Conservation (phyloP, 2,888 invertebrate species). For the Ormyrus rosae region DNA sequence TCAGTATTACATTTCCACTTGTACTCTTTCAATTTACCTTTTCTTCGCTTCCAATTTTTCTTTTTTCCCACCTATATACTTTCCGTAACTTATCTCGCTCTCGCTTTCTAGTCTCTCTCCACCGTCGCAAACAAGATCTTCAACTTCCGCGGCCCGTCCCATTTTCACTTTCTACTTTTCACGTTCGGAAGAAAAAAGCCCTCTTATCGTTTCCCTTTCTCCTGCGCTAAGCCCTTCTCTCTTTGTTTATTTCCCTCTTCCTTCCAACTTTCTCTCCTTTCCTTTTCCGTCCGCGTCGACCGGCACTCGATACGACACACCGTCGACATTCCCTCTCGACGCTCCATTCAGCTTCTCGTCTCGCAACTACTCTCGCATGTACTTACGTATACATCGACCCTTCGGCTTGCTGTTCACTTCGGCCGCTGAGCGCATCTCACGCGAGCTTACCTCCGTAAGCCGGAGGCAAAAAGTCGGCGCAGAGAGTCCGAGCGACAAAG, state of each 20-base stretch:
- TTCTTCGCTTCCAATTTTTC: no score
- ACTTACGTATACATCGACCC: neutral
- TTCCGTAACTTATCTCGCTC: no score
- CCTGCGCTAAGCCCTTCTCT: neutral
- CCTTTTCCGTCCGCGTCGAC: neutral
- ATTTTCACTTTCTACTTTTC: no score
- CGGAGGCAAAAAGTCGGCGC: neutral
- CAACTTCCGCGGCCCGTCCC: no score
- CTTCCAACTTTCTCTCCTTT: neutral
- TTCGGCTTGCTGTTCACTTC: neutral
- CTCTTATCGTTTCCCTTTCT: no score
- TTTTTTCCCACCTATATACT: no score
- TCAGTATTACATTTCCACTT: no score
- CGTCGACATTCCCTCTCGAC: neutral
- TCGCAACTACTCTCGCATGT: neutral
- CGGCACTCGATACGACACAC: neutral
- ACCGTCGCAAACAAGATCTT: no score
- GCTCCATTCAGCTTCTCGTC: constrained; percentile 17
- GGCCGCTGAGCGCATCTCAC: neutral
- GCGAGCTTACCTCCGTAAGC: neutral
- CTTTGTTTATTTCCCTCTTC: neutral
- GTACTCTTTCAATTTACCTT: no score
- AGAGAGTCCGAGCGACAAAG: no score
- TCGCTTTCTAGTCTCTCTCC: no score
- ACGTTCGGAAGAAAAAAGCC: no score